Percentiles rank a stretch among this genome's conserved stretches.
Evolutionary conservation across 1,140 invertebrate genomes (phyloP).

Genomic region (Philotrypesis tridentata): DNA sequence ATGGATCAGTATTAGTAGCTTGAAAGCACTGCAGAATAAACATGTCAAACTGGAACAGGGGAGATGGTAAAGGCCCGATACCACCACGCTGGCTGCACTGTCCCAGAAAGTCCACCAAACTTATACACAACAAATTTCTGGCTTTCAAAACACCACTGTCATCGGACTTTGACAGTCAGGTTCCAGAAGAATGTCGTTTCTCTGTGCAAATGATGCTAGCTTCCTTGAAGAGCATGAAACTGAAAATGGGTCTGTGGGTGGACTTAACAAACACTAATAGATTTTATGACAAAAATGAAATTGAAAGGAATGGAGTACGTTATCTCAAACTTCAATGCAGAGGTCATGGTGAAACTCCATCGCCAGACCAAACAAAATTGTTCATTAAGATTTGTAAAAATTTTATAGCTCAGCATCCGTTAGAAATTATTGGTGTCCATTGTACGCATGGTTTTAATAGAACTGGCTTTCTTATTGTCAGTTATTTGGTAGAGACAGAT

Average conservation of each 20-base stretch:
- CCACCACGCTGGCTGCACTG: conserved; percentile 94
- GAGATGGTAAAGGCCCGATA: conserved; percentile 75
- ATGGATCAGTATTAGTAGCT: conserved; percentile 21
- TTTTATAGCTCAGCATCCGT: conserved; percentile 86
- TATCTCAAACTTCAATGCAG: conserved; percentile 92
- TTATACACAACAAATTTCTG: conserved; percentile 88
- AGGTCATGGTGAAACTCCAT: conserved; percentile 89
- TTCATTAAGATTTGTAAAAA: conserved; percentile 87
- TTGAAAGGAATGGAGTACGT: conserved; percentile 82
- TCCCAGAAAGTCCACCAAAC: conserved; percentile 85
- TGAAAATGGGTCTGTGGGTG: conserved; percentile 95
- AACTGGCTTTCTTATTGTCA: conserved; percentile 94
- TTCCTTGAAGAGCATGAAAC: conserved; percentile 82
- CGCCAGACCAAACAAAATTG: conserved; percentile 82
- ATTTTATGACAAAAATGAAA: conserved; percentile 89
- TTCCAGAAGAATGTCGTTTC: conserved; percentile 87
- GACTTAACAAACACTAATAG: conserved; percentile 96
- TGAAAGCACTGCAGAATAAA: background rate
- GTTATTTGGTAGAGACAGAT: conserved; percentile 90
- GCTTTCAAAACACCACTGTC: conserved; percentile 95
- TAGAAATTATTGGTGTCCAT: conserved; percentile 92
- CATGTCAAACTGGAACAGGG: conserved; percentile 56
- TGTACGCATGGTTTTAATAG: conserved; percentile 99
- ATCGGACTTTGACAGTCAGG: conserved; percentile 83
- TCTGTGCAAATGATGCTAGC: conserved; percentile 88